Conservation (phyloP, 2,888 invertebrate genomes). For the Agapetus fuscipes region DNA sequence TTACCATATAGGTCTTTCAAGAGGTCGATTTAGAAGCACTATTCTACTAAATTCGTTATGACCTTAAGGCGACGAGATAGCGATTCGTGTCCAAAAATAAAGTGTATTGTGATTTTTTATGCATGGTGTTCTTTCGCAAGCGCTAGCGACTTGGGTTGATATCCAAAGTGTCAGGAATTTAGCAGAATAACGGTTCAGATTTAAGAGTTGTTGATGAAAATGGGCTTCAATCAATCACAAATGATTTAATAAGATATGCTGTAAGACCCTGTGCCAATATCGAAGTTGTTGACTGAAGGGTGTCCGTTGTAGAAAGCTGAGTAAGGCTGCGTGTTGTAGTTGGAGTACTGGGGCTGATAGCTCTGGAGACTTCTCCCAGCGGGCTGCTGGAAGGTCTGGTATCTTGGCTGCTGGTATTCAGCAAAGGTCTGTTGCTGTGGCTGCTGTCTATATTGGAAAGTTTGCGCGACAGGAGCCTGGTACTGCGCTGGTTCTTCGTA, state of each 20-base stretch:
- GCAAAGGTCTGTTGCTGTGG: slow-evolving; percentile 30
- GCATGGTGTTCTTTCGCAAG: no score
- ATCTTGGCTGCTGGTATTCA: slow-evolving; percentile 27
- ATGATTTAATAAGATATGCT: slow-evolving; percentile 56
- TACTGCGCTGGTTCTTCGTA: slow-evolving; percentile 15
- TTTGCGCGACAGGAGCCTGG: no score
- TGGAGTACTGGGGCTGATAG: slow-evolving; percentile 6
- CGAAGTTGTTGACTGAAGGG: slow-evolving; percentile 60
- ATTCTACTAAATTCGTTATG: no score
- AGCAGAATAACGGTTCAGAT: no score
- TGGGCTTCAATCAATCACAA: no score
- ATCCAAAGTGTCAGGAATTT: no score
- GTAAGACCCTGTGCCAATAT: slow-evolving; percentile 68
- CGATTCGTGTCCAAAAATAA: no score
- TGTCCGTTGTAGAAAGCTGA: slow-evolving; percentile 51
- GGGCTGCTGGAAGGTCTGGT: slow-evolving; percentile 26
- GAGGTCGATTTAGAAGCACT: no score
- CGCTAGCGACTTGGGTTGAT: no score
- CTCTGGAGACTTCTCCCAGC: slow-evolving; percentile 18
- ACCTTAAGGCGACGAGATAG: no score
- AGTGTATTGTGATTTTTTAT: no score
- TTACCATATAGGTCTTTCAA: no score
- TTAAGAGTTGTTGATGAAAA: slow-evolving; percentile 15
- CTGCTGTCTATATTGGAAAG: slow-evolving; percentile 25
- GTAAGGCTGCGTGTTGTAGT: slow-evolving; percentile 23